phyloP scores from a whole-genome alignment of 2,888 invertebrate genomes.

The Lochmaea crataegi region DNA sequence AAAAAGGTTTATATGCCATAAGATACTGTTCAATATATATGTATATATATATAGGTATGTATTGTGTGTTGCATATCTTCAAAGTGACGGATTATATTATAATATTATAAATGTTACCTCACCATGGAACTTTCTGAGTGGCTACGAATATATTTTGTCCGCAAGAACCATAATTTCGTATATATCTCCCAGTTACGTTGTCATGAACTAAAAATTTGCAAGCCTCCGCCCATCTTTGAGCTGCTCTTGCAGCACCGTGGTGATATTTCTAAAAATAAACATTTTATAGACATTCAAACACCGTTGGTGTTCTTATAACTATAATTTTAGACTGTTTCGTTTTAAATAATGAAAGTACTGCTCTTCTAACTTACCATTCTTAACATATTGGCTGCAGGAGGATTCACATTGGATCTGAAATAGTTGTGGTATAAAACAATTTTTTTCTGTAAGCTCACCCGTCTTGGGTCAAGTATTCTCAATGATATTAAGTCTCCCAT shows the following conservation, averaged over 20 bases:
- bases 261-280: slow-evolving; percentile 76
- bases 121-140: slow-evolving; percentile 85
- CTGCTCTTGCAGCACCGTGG: slow-evolving; percentile 74
- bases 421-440: slow-evolving; percentile 82
- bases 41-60: too few species aligned
- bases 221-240: slow-evolving; percentile 79
- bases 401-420: slow-evolving; percentile 79
- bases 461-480: slow-evolving; percentile 69
- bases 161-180: slow-evolving; percentile 77
- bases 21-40: too few species aligned
- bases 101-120: slow-evolving; percentile 54
- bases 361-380: slow-evolving; percentile 69
- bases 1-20: too few species aligned
- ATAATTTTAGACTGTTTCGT: too few species aligned
- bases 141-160: slow-evolving; percentile 87
- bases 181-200: slow-evolving; percentile 72
- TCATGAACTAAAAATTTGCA: slow-evolving; percentile 80
- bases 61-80: too few species aligned
- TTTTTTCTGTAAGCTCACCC: slow-evolving; percentile 74
- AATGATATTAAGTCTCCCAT: slow-evolving; percentile 70
- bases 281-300: background rate
- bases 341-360: too few species aligned
- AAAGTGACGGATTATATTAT: background rate
- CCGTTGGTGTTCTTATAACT: too few species aligned
- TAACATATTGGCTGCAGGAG: slow-evolving; percentile 84